A percentile compares a stretch with the other conserved stretches of the same genome.
These are phyloP conservation scores for Pachyseris speciosa DNA, from an alignment of 64 coral and sea anemone species.

Conservation along the genomic window DNA sequence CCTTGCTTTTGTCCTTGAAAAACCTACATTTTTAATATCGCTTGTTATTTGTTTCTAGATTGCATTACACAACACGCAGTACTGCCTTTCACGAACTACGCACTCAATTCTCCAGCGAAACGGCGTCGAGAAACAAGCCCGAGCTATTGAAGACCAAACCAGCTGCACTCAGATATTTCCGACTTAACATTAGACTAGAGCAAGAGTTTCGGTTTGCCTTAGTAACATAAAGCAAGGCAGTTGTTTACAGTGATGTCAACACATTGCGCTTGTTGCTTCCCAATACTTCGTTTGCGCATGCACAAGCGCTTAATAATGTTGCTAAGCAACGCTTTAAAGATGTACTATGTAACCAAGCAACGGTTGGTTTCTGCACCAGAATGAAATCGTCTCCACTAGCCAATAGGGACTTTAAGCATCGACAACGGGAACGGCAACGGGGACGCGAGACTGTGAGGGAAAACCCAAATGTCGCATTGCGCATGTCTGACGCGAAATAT, in stretches of 20 bases:
- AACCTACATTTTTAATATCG: neutral
- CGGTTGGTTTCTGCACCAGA: neutral
- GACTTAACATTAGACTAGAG: neutral
- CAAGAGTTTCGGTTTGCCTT: too few species aligned
- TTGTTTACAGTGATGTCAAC: too few species aligned
- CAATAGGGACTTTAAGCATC: too few species aligned
- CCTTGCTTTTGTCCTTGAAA: neutral
- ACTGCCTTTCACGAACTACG: constrained; percentile 11
- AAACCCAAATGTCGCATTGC: too few species aligned
- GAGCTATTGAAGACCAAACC: neutral
- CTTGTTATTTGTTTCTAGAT: neutral
- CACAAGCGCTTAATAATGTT: neutral
- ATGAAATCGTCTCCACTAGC: too few species aligned
- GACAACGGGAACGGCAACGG: too few species aligned
- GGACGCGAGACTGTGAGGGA: too few species aligned
- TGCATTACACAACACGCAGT: constrained; percentile 36
- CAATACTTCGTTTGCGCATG: neutral
- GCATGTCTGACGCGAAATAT: too few species aligned
- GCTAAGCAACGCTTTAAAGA: neutral
- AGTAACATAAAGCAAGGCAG: too few species aligned
- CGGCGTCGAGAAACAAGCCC: constrained; percentile 42
- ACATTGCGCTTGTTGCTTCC: neutral
- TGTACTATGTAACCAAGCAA: neutral
- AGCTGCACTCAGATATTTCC: neutral
- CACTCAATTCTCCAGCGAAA: constrained; percentile 36